Evolutionary conservation across 1,140 invertebrate genomes (phyloP).

Genomic region (Ceratina japonica): DNA sequence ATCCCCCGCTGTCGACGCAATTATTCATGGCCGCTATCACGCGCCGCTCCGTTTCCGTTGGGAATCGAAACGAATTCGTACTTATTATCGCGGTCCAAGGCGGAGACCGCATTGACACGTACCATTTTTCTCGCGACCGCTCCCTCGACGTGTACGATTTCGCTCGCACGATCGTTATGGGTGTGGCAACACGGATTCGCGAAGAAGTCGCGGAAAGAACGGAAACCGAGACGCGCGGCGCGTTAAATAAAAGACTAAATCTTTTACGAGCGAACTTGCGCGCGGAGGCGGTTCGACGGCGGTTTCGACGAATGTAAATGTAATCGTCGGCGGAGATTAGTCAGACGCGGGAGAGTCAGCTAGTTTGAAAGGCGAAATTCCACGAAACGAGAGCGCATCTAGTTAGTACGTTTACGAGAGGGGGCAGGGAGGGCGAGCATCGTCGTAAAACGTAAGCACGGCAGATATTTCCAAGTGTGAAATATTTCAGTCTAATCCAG

Average conservation of each 20-base stretch:
- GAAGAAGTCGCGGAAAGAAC: slow-evolving; percentile 14
- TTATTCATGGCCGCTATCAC: slow-evolving; percentile 77
- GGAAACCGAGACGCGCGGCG: not conserved
- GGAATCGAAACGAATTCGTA: slow-evolving; percentile 73
- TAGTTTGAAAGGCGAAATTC: slow-evolving; percentile 45
- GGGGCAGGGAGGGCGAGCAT: slow-evolving; percentile 33
- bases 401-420: slow-evolving; percentile 71
- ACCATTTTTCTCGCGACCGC: slow-evolving; percentile 55
- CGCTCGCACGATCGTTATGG: slow-evolving; percentile 10
- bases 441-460: slow-evolving; percentile 77
- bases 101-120: slow-evolving; percentile 55
- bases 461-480: slow-evolving; percentile 78
- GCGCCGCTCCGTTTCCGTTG: slow-evolving; percentile 64
- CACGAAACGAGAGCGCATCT: slow-evolving; percentile 56
- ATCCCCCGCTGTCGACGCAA: slow-evolving; percentile 71
- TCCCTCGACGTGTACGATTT: slow-evolving; percentile 27
- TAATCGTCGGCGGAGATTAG: slow-evolving; percentile 68
- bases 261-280: slow-evolving; percentile 8
- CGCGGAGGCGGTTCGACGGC: not conserved
- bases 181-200: slow-evolving; percentile 8
- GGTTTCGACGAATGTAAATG: slow-evolving; percentile 53
- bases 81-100: slow-evolving; percentile 65
- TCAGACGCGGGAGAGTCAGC: slow-evolving; percentile 18
- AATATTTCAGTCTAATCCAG: slow-evolving; percentile 80
- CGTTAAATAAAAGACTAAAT: not conserved